Conservation (phyloP, 2,113 vertebrate genomes). For the Poeciliopsis turrubarensis region DNA sequence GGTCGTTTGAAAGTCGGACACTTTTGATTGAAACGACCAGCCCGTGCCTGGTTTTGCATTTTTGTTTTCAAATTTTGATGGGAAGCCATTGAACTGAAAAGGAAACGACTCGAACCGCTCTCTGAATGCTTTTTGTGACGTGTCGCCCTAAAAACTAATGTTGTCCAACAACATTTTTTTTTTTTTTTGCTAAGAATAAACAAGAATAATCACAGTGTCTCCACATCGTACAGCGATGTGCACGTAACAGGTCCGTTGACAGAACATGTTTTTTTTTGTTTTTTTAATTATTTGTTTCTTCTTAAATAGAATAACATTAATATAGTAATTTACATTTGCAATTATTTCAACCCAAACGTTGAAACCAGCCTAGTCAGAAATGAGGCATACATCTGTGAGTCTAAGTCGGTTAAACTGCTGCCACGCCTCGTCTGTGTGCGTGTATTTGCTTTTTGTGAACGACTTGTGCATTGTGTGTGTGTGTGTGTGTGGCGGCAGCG, state of each 20-base stretch:
- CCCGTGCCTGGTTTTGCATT: background rate
- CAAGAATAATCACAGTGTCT: slow-evolving; percentile 76
- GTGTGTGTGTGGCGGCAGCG: slow-evolving; percentile 33
- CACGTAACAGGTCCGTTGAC: slow-evolving; percentile 69
- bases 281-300: slow-evolving; percentile 49
- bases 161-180: slow-evolving; percentile 63
- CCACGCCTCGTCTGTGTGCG: slow-evolving; percentile 17
- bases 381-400: slow-evolving; percentile 42
- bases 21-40: background rate
- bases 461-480: slow-evolving; percentile 30
- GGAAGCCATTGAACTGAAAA: slow-evolving; percentile 59
- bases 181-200: slow-evolving; percentile 42
- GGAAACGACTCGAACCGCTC: slow-evolving; percentile 45
- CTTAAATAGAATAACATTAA: slow-evolving; percentile 76
- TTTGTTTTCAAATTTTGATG: slow-evolving; percentile 27
- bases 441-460: slow-evolving; percentile 12
- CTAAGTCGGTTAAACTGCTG: slow-evolving; percentile 32
- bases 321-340: slow-evolving; percentile 66
- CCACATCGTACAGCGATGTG: slow-evolving; percentile 69
- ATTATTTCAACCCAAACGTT: slow-evolving; percentile 51
- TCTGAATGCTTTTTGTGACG: slow-evolving; percentile 23
- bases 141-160: slow-evolving; percentile 61
- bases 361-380: slow-evolving; percentile 51
- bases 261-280: slow-evolving; percentile 54
- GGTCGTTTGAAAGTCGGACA: no score